phyloP scores from a whole-genome alignment of 35 echinoderm and acorn worm genomes.

The Acanthaster planci region DNA sequence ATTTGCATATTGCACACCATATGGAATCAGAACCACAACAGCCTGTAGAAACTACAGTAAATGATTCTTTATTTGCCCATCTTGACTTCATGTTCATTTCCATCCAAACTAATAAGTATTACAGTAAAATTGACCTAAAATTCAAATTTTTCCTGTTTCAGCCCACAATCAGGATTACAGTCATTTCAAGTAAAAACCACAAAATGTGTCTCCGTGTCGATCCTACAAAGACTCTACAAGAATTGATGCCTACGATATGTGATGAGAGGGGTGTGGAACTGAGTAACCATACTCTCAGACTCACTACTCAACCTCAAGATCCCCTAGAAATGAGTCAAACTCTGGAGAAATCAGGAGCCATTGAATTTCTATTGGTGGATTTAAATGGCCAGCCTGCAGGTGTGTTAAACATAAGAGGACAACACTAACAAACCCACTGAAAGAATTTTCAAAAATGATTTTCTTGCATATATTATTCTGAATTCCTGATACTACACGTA shows the following conservation, averaged over 20 bases:
- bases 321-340: constrained; percentile 55
- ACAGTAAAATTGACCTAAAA: not conserved
- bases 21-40: no score
- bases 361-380: constrained; percentile 70
- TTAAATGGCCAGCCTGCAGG: constrained; percentile 37
- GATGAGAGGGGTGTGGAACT: constrained; percentile 71
- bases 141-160: not conserved
- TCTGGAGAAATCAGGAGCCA: constrained; percentile 59
- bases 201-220: constrained; percentile 76
- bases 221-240: constrained; percentile 60
- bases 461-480: no score
- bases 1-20: no score
- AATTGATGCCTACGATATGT: constrained; percentile 77
- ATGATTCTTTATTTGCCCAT: constrained; percentile 1
- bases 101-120: not conserved
- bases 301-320: constrained; percentile 47
- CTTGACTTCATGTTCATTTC: not conserved
- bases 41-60: not conserved
- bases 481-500: no score
- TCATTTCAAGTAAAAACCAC: constrained; percentile 68
- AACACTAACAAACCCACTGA: no score
- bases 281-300: constrained; percentile 42
- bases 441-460: no score
- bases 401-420: not conserved
- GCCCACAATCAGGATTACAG: constrained; percentile 70